These are phyloP conservation scores for Cuniculus paca DNA, from an alignment of 2,797 vertebrate genomes.

Conservation along the genomic window DNA sequence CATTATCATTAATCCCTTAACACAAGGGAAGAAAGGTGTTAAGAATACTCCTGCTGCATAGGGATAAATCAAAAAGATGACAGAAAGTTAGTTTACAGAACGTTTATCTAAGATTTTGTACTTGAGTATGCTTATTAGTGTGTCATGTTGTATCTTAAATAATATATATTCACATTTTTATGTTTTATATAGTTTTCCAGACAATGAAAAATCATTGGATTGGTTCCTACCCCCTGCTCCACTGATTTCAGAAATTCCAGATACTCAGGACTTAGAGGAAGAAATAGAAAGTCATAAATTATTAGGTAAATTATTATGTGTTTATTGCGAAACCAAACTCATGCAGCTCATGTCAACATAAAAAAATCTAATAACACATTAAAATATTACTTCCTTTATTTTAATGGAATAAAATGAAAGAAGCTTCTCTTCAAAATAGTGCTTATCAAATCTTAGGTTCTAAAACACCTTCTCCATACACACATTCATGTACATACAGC, in stretches of 20 bases:
- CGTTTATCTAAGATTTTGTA: slow-evolving; percentile 49
- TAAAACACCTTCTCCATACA: slow-evolving; percentile 11
- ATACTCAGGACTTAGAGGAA: slow-evolving; percentile 91
- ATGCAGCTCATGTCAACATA: neutral
- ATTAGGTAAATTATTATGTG: slow-evolving; percentile 89
- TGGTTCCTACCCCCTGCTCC: slow-evolving; percentile 92
- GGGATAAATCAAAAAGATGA: neutral
- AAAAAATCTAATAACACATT: slow-evolving; percentile 23
- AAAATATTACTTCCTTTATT: slow-evolving; percentile 51
- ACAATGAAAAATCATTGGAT: slow-evolving; percentile 87
- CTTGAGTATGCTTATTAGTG: slow-evolving; percentile 61
- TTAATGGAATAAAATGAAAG: slow-evolving; percentile 60
- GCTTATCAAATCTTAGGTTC: slow-evolving; percentile 39
- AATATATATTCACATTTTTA: slow-evolving; percentile 65
- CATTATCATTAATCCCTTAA: neutral
- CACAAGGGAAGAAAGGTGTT: neutral
- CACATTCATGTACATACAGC: neutral
- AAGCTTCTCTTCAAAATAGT: neutral
- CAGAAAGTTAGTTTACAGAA: slow-evolving; percentile 1
- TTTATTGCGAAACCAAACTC: slow-evolving; percentile 60
- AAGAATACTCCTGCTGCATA: neutral
- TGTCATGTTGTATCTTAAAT: slow-evolving; percentile 39
- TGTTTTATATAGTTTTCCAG: slow-evolving; percentile 88
- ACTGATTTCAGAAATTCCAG: slow-evolving; percentile 92
- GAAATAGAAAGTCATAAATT: slow-evolving; percentile 88